These are phyloP conservation scores for Resseliella maxima DNA, from an alignment of 2,888 invertebrate species.

Conservation along the genomic window DNA sequence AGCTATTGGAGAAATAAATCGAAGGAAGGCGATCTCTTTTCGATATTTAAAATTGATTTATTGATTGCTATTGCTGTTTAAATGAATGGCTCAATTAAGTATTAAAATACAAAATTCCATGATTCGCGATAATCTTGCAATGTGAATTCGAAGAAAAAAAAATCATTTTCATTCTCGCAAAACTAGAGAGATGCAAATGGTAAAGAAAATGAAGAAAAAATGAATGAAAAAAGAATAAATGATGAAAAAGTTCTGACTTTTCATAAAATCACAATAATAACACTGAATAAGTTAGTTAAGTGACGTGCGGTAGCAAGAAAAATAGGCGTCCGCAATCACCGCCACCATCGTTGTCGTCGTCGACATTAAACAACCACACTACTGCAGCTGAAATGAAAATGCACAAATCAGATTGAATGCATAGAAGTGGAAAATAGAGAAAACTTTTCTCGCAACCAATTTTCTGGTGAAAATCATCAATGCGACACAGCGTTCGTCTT, in stretches of 20 bases:
- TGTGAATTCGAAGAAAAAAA: background rate
- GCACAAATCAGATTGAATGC: constrained; percentile 43
- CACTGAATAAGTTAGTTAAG: constrained; percentile 5
- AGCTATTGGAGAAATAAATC: background rate
- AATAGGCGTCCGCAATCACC: background rate
- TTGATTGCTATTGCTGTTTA: background rate
- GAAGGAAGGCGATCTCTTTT: constrained; percentile 1
- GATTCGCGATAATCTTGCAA: background rate
- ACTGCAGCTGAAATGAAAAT: background rate
- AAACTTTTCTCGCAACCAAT: constrained; percentile 25
- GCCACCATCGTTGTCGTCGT: no score
- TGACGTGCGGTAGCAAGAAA: background rate
- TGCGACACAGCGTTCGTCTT: no score
- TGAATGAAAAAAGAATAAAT: background rate
- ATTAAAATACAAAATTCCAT: constrained; percentile 30
- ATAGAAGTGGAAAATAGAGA: constrained; percentile 38
- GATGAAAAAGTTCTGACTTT: background rate
- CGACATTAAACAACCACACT: background rate
- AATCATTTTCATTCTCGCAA: background rate
- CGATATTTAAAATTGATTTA: constrained; percentile 44
- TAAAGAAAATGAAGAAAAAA: background rate
- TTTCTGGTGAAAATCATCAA: constrained; percentile 35
- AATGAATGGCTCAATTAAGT: constrained; percentile 5
- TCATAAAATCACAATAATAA: constrained; percentile 27
- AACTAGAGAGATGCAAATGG: background rate